Percentiles rank a stretch among this genome's conserved stretches.
These are phyloP conservation scores for Monochamus saltuarius DNA, from an alignment of 1,140 invertebrate genomes.

Conservation along the genomic window DNA sequence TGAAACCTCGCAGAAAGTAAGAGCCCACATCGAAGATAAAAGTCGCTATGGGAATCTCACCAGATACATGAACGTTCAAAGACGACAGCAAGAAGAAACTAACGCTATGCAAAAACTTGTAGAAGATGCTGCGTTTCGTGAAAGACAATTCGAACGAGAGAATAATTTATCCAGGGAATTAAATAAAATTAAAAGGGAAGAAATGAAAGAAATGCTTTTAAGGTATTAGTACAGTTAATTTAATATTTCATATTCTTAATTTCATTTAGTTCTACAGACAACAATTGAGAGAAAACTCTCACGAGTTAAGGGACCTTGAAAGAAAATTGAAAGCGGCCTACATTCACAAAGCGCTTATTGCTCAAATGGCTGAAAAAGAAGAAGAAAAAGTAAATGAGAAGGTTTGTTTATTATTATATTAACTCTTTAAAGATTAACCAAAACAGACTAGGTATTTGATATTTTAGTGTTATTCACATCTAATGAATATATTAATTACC, in stretches of 20 bases:
- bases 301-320: conserved; percentile 51
- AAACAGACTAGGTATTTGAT: too few species aligned
- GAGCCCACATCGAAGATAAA: conserved; percentile 33
- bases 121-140: conserved; percentile 28
- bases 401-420: conserved; percentile 18
- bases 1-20: too few species aligned
- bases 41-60: conserved; percentile 35
- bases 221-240: conserved; percentile 26
- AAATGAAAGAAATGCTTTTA: conserved; percentile 38
- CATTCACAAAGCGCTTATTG: conserved; percentile 48
- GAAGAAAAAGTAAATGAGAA: conserved; percentile 37
- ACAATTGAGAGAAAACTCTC: conserved; percentile 45
- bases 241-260: conserved; percentile 8
- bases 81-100: conserved; percentile 34
- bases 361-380: conserved; percentile 52
- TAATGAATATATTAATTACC: too few species aligned
- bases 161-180: conserved; percentile 43
- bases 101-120: conserved; percentile 22
- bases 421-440: neutral
- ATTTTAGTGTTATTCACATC: neutral
- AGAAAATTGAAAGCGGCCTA: conserved; percentile 50
- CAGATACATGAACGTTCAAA: conserved; percentile 36
- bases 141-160: conserved; percentile 32
- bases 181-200: conserved; percentile 39
- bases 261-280: conserved; percentile 22